A percentile compares a stretch with the other conserved stretches of the same genome.
Conservation (phyloP, 1,140 invertebrate genomes). For the Apis dorsata region DNA sequence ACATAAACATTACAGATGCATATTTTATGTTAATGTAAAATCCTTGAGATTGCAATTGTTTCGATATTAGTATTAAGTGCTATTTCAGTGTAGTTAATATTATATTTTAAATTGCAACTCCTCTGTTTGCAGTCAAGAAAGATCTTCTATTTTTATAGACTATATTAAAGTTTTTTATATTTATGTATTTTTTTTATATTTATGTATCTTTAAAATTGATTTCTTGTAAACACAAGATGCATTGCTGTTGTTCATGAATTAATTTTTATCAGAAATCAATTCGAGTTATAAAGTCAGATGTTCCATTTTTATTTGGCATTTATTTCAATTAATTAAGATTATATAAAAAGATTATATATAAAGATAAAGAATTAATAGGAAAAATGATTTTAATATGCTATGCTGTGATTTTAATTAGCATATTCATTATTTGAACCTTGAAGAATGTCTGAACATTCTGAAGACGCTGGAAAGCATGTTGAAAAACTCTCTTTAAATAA, state of each 20-base stretch:
- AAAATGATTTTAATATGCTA: background rate
- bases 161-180: background rate
- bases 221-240: background rate
- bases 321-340: too few species aligned
- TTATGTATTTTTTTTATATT: too few species aligned
- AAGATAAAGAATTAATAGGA: too few species aligned
- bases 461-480: background rate
- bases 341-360: too few species aligned
- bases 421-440: background rate
- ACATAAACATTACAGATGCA: slow-evolving; percentile 66
- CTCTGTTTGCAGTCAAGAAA: slow-evolving; percentile 57
- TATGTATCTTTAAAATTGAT: background rate
- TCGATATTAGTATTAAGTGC: background rate
- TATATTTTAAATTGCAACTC: slow-evolving; percentile 56
- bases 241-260: background rate
- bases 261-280: background rate
- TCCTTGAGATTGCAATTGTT: background rate
- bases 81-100: background rate
- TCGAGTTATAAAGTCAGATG: slow-evolving; percentile 33
- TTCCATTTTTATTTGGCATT: slow-evolving; percentile 44
- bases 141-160: slow-evolving; percentile 36
- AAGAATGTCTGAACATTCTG: background rate
- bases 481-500: too few species aligned
- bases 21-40: slow-evolving; percentile 22
- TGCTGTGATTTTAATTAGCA: too few species aligned